Evolutionary conservation across 2,113 vertebrate species (phyloP), one percentile per base, ranked within the genome.

Genomic region (Proterorhinus semilunaris): DNA sequence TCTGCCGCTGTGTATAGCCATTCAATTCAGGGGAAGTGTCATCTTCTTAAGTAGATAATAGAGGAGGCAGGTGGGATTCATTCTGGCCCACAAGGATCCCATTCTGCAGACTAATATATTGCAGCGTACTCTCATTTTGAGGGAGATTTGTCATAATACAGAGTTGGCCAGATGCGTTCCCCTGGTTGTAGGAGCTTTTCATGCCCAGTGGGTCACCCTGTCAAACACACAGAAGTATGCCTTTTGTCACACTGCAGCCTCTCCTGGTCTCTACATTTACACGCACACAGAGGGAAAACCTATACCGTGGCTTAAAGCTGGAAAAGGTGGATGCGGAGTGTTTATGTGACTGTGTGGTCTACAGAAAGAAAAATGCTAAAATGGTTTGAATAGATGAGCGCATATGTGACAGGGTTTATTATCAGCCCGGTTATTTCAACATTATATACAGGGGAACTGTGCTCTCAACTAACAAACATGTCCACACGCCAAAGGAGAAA

Each of bases 121-220:
- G 77, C 86, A 70, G 84, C 74, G 9, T 61, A 62, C 77, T 87
- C 83, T 83, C 82, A 82, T 89, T 89, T 65, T 82, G 74, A 85
- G 80, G 86, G 79, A 88, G 78, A 89, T 90, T 89, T 89, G 86
- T 90, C 84, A 90, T 88, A 89, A 89, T 89, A 89, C 75, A 63
- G 58, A 75, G 74, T 63, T 47, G 73, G 77, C 81, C 83, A 83
- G 78, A 84, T 79, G 76, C 76, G 71, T 80, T 73, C 78, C 81
- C 57, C 75, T 44, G 50, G 85, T 74, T 47, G 72, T 55, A 52
- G 83, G 64, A 81, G 80, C 84, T 76, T 79, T 80, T 71, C 75
- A 78, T 76, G 76, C 86, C 83, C 85, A 83, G 76, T 80, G 87
- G 86, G 83, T 85, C 86, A 76, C 73, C 82, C 83, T 89, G 89